phyloP scores from a whole-genome alignment of 2,888 invertebrate genomes.

The Drosophila neotestacea region DNA sequence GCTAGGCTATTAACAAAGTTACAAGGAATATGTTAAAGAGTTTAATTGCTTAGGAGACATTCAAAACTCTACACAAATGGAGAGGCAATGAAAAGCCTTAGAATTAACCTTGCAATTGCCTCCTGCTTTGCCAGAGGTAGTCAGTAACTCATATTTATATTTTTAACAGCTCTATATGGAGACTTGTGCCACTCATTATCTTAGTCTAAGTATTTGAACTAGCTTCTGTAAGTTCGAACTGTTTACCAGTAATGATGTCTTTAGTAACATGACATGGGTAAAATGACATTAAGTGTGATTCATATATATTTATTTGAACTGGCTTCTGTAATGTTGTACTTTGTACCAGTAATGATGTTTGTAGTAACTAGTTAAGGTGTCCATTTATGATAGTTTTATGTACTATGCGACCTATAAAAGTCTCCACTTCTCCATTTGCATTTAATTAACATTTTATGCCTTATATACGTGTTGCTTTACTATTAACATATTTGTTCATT shows the following conservation, averaged over 20 bases:
- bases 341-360: neutral
- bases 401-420: neutral
- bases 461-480: neutral
- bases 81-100: neutral
- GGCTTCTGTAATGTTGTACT: neutral
- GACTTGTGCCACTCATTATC: neutral
- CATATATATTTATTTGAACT: no score
- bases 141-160: neutral
- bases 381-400: neutral
- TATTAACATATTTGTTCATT: neutral
- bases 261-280: neutral
- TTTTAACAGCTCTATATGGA: constrained; percentile 23
- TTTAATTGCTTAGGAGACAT: constrained; percentile 1
- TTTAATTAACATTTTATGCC: constrained; percentile 6
- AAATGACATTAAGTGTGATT: no score
- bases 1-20: neutral
- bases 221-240: neutral
- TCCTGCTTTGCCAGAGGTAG: neutral
- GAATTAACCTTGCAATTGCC: neutral
- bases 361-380: constrained; percentile 1
- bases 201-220: no score
- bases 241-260: neutral
- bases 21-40: neutral
- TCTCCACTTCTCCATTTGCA: constrained; percentile 17
- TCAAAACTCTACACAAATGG: constrained; percentile 7